Conservation (phyloP, 92 coral and sea anemone genomes). For the Heteractis magnifica region DNA sequence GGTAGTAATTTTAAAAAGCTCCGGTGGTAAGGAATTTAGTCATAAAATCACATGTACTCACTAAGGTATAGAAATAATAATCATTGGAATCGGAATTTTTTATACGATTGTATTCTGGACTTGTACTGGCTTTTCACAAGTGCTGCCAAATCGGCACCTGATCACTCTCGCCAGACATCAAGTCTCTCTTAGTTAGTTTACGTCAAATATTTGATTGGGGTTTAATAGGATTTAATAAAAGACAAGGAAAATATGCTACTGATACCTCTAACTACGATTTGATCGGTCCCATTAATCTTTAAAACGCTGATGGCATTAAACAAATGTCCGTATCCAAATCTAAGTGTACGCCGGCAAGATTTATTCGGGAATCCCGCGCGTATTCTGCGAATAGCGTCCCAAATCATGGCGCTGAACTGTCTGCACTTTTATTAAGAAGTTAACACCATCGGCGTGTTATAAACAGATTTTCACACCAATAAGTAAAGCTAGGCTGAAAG, state of each 20-base stretch:
- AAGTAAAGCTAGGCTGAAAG: not conserved
- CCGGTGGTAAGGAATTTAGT: too few relatives aligned
- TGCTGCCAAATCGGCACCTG: not conserved
- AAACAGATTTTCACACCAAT: slow-evolving; percentile 4
- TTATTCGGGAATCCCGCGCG: slow-evolving; percentile 4
- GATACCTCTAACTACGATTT: not conserved
- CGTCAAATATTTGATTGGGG: not conserved
- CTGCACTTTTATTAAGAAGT: not conserved
- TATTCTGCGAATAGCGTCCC: not conserved
- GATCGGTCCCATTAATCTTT: not conserved
- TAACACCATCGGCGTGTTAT: not conserved
- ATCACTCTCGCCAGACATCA: not conserved
- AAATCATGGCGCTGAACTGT: slow-evolving; percentile 6
- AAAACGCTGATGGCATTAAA: not conserved
- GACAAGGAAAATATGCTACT: not conserved
- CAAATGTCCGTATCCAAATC: not conserved
- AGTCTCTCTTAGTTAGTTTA: not conserved
- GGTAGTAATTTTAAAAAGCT: too few relatives aligned
- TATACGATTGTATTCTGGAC: too few relatives aligned
- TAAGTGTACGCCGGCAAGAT: not conserved
- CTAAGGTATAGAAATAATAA: too few relatives aligned
- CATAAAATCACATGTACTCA: too few relatives aligned
- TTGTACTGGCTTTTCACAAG: too few relatives aligned
- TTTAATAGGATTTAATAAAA: not conserved
- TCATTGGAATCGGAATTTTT: too few relatives aligned